These are phyloP conservation scores for Uloborus diversus DNA, from an alignment of 1,140 invertebrate genomes.

Conservation along the genomic window DNA sequence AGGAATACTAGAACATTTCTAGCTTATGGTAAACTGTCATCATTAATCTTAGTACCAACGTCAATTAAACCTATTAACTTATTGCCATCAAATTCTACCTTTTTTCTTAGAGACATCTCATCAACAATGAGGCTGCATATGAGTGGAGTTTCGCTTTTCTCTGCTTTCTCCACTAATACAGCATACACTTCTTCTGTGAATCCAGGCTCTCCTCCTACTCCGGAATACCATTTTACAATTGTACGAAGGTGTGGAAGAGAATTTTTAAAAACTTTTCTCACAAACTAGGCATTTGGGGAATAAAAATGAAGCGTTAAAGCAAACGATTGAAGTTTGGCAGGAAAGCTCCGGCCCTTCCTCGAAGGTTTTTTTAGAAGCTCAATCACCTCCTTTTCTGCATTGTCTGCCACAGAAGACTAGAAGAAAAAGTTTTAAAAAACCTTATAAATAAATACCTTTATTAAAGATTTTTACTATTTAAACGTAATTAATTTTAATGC, in stretches of 20 bases:
- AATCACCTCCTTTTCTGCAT: no score
- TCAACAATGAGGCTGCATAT: neutral
- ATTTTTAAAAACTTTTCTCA: neutral
- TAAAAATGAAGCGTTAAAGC: no score
- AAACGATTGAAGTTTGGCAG: no score
- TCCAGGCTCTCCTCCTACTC: neutral
- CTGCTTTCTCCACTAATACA: neutral
- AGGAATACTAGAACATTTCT: conserved; percentile 67
- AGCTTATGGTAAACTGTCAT: neutral
- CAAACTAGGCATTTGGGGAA: no score
- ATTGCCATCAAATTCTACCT: neutral
- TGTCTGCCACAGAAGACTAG: no score
- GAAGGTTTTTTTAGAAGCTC: no score
- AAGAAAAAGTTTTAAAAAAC: no score
- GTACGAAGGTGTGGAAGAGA: neutral
- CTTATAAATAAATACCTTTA: no score
- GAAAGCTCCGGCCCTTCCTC: no score
- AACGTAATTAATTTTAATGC: no score
- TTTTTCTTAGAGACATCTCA: neutral
- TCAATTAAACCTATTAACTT: neutral
- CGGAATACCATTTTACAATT: neutral
- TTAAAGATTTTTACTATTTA: no score
- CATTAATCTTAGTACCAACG: neutral
- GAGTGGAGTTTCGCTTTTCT: neutral
- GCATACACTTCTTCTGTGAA: neutral